Base-by-base conservation (phyloP, 2,113 vertebrate species). In the Sceloporus tristichus region DNA sequence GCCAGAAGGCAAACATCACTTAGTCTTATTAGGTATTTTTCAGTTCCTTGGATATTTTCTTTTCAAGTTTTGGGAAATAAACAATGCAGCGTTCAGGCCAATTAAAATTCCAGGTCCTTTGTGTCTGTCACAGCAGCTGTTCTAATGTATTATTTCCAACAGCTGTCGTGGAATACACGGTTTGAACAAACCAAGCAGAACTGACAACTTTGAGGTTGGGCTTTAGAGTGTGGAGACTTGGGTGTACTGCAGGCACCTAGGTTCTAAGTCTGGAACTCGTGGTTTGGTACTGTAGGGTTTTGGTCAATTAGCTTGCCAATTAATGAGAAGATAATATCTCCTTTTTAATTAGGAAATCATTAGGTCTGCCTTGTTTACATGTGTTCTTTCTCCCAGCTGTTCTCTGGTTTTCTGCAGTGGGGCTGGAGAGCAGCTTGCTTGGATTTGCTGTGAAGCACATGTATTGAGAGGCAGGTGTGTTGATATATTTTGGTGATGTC, bases 111-210 rank as follows among this genome's bases (percentile, higher is more conserved):
- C 87, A 82, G 76, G 86, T 86, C 85, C 73, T 93, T 94, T 92
- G 85, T 95, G 94, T 90, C 94, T 96, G 86, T 90, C 91, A 91
- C n/a, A 94, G 89, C 96, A 97, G 96, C 96, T 97, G 96, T 96
- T 97, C 79, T 93, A 92, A 96, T 95, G 93, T 93, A 95, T 96
- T 95, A 92, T 96, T 96, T 97, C 95, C 18, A 70, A 96, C 96
- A 97, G 96, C 96, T 97, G 96, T 96, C 25, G 0, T 85, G 73
- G 53, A 93, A 42, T 94, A 91, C 86, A 89, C 85, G 93, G 90
- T 95, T 95, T 95, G 96, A 95, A 95, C 93, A 95, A 94, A 95
- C 93, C 93, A 95, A 93, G 95, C 95, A 96, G 92, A 97, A 96
- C 96, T 96, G 95, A 96, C 85, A 91, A 79, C 81, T 88, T 75